Percentiles rank a stretch among this genome's conserved stretches.
These are phyloP conservation scores for Mus spicilegus DNA, from an alignment of 2,113 vertebrate species.

Conservation along the genomic window DNA sequence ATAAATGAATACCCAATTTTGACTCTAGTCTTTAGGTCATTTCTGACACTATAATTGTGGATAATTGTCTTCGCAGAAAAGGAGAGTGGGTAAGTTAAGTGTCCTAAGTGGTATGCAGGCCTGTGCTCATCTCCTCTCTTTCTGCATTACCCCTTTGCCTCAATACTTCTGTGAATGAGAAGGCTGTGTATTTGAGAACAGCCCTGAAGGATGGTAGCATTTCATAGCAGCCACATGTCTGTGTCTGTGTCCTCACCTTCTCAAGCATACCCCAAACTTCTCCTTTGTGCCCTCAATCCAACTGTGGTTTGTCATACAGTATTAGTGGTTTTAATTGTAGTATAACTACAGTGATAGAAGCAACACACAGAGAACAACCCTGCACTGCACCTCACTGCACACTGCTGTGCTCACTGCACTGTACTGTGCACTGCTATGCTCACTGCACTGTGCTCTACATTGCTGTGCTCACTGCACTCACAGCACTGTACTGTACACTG, in stretches of 20 bases:
- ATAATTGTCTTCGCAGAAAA: constrained; percentile 59
- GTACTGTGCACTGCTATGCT: too few species aligned
- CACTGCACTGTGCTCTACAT: neutral
- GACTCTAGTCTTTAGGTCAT: constrained; percentile 63
- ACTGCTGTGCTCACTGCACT: too few species aligned
- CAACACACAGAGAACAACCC: neutral
- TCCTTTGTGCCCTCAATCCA: neutral
- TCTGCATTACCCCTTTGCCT: constrained; percentile 51
- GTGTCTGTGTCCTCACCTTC: neutral
- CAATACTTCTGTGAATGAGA: constrained; percentile 77
- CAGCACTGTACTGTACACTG: too few species aligned
- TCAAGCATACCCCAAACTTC: neutral
- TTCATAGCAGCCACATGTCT: neutral
- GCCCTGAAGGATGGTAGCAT: constrained; percentile 1
- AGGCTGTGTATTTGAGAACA: constrained; percentile 15
- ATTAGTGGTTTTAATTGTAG: constrained; percentile 62
- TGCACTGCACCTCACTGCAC: too few species aligned
- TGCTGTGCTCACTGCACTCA: too few species aligned
- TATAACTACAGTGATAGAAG: constrained; percentile 56
- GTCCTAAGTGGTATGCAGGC: constrained; percentile 56
- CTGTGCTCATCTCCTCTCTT: constrained; percentile 51
- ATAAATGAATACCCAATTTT: constrained; percentile 64
- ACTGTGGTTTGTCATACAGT: constrained; percentile 34
- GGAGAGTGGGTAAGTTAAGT: constrained; percentile 67
- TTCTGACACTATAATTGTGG: constrained; percentile 55